phyloP scores from a whole-genome alignment of 2,797 vertebrate species.

The Malurus leucopterus region DNA sequence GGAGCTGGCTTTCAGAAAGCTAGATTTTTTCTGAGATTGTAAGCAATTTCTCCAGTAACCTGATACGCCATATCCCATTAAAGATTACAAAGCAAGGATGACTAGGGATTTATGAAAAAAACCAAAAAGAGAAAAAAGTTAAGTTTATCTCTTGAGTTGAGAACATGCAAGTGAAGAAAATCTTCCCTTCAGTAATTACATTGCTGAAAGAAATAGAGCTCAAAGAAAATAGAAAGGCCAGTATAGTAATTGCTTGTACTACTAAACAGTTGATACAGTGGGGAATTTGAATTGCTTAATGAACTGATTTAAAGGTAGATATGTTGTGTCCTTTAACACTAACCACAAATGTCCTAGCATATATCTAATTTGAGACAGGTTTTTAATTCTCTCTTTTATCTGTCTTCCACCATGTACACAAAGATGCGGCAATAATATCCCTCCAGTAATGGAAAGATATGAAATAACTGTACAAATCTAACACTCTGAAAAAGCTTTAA shows the following conservation, averaged over 20 bases:
- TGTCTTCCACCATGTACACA: neutral
- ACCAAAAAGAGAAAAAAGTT: neutral
- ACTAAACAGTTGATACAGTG: slow-evolving; percentile 43
- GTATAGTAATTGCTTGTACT: slow-evolving; percentile 47
- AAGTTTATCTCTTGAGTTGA: slow-evolving; percentile 41
- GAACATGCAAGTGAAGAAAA: slow-evolving; percentile 24
- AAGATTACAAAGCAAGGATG: slow-evolving; percentile 40
- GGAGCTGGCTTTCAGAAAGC: slow-evolving; percentile 4
- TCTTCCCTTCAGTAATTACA: slow-evolving; percentile 29
- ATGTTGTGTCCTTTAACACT: slow-evolving; percentile 16
- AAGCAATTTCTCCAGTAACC: slow-evolving; percentile 36
- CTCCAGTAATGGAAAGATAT: neutral
- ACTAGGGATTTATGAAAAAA: neutral
- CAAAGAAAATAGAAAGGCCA: slow-evolving; percentile 40
- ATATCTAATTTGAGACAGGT: neutral
- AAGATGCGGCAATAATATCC: neutral
- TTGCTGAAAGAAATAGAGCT: slow-evolving; percentile 50
- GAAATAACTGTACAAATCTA: neutral
- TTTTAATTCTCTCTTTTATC: neutral
- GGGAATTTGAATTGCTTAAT: slow-evolving; percentile 47
- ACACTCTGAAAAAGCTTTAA: neutral
- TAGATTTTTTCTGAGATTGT: neutral
- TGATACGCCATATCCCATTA: slow-evolving; percentile 52
- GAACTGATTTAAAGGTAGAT: slow-evolving; percentile 44
- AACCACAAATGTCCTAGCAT: slow-evolving; percentile 5